Evolutionary conservation across 2,888 invertebrate genomes (phyloP).

Genomic region (Eledona agricola): DNA sequence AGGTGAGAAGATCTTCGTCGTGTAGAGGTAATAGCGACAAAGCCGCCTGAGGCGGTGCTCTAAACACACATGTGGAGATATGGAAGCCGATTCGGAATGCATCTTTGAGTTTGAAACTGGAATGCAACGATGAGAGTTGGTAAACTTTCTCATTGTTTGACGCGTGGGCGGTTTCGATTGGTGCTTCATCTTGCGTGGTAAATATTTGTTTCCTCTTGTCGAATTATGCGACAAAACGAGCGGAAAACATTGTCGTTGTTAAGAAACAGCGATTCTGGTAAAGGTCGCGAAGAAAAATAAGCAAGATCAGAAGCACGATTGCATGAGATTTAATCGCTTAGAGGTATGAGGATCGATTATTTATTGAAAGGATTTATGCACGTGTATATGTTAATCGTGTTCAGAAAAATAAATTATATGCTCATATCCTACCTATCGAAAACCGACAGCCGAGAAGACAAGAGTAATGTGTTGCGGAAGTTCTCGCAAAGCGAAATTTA

Average conservation of each 20-base stretch:
- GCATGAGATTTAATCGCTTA: constrained; percentile 25
- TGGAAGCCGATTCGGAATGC: no score
- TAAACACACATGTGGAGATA: neutral
- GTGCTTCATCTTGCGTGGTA: no score
- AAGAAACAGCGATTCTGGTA: no score
- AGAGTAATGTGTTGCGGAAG: constrained; percentile 11
- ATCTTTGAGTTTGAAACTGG: no score
- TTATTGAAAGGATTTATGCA: constrained; percentile 18
- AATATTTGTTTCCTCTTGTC: no score
- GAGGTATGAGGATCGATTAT: constrained; percentile 21
- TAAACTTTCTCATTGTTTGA: no score
- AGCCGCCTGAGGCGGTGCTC: neutral
- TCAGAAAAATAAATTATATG: constrained; percentile 10
- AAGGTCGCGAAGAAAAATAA: constrained; percentile 26
- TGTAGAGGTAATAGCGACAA: constrained; percentile 17
- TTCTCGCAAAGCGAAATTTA: constrained; percentile 2
- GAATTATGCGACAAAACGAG: no score
- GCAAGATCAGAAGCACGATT: constrained; percentile 20
- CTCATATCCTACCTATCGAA: constrained; percentile 3
- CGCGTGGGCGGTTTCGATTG: no score
- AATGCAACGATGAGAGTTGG: no score
- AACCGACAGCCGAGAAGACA: neutral
- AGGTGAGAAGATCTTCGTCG: constrained; percentile 19
- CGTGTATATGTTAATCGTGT: no score
- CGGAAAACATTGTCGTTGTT: no score